Evolutionary conservation across 2,888 invertebrate species (phyloP), one percentile per base, ranked within the genome.

Genomic region (Tuberolachnus salignus): DNA sequence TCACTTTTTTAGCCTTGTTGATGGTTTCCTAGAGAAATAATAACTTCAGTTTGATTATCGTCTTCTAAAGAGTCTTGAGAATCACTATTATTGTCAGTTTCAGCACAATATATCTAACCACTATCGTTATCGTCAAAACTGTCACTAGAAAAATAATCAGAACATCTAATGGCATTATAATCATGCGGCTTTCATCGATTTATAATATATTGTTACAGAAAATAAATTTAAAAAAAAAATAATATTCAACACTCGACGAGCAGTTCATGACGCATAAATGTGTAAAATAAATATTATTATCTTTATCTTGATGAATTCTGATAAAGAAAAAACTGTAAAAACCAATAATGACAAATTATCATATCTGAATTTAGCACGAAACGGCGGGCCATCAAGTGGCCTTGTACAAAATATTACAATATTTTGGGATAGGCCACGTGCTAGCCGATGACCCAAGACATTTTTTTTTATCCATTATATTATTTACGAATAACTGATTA

Each of bases 1-100:
- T 64, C 4, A 64, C 64, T 64, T 26, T 64, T 1, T 64, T 64
- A 63, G 59, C 26, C 16, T 59, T 59, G 26, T 59, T 59, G 4
- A 59, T 1, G 4, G 26, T 14, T 59, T 59, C 26, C 59, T 21
- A n/a, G 11, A 59, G 16, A 59, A 59, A 59, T 26, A 59, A 26
- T 59, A 59, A 14, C n/a, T n/a, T 51, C 51, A 16, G n/a, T 51
- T 51, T 51, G 51, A 51, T 16, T 3, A 14, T 51, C 51, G n/a
- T 51, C 51, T 16, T 51, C 51, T 51, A 8, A 51, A 14, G 51
- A 51, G 16, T 51, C 51, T 51, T 51, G 51, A 51, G 51, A 51
- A 51, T 51, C 51, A n/a, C 51, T 51, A 51, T 51, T 51, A 51
- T 57, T 57, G 14, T 57, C 23, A 57, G 1, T 57, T 57, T 57